Base-by-base conservation (phyloP, 2,888 invertebrate species). In the Drosophila koepferae region DNA sequence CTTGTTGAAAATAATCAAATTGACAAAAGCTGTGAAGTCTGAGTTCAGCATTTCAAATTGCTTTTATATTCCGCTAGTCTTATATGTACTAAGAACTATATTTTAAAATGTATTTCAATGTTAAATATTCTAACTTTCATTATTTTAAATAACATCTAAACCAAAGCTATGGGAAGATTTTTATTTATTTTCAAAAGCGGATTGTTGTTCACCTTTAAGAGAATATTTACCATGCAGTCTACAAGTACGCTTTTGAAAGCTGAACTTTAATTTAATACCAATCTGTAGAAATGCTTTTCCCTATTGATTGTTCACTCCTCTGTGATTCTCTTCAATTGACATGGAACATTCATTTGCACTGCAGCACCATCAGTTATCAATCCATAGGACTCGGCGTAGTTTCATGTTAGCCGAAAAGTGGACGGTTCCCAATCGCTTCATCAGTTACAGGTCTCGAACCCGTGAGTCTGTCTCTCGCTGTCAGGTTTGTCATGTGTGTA, bases 271-370 rank as follows among this genome's bases (percentile, higher is more conserved):
- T 34, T 34, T 1, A 20, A 54, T 54, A 16, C 20, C 20, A 16
- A 20, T 54, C 40, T 23, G 9, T 16, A 1, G 9, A 4, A 54
- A 38, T 20, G 2, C n/a, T 14, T 23, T 20, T 28, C n/a, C 43
- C 16, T n/a, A 14, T 48, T 14, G 16, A 58, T 31, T 59, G 62
- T 34, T 60, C 51, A 31, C 49, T 38, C 41, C 36, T 44, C 36
- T 4, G 16, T 6, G 16, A 14, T 12, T 31, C 51, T 20, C 10
- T 34, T 8, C 64, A 51, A 70, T 67, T 76, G 76, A 76, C 73
- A 62, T 48, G 53, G 20, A 56, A 58, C 72, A 76, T 75, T 79
- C 72, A 63, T 67, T 67, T 65, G 62, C 62, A 38, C 41, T 69
- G 61, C 38, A 63, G 58, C 58, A 54, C 62, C 63, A 64, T 65